Conservation (phyloP, 1,140 invertebrate species). For the Bombus breviceps region DNA sequence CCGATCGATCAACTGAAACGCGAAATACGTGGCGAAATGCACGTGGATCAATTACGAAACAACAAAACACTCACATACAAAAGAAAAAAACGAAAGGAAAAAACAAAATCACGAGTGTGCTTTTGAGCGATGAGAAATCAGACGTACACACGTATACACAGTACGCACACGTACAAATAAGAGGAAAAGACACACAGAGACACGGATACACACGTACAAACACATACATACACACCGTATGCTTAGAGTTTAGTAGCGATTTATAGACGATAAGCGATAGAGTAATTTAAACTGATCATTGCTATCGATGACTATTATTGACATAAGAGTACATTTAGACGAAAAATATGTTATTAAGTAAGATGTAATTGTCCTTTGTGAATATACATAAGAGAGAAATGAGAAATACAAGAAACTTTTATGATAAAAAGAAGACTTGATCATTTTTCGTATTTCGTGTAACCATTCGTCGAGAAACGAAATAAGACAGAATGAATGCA, state of each 20-base stretch:
- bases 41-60: conserved; percentile 26
- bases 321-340: conserved; percentile 79
- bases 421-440: conserved; percentile 71
- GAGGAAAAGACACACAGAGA: not conserved
- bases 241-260: conserved; percentile 75
- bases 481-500: not conserved
- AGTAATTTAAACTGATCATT: conserved; percentile 67
- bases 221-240: conserved; percentile 63
- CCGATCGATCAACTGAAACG: conserved; percentile 13
- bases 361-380: conserved; percentile 82
- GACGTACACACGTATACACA: not conserved
- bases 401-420: conserved; percentile 83
- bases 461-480: conserved; percentile 5
- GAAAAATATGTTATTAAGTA: conserved; percentile 78
- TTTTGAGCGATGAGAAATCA: conserved; percentile 67
- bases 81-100: not conserved
- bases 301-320: conserved; percentile 78
- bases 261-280: conserved; percentile 73
- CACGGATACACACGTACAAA: conserved; percentile 32
- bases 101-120: conserved; percentile 63
- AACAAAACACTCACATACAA: not conserved
- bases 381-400: conserved; percentile 82
- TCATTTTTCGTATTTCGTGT: conserved; percentile 43
- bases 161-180: conserved; percentile 20
- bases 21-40: conserved; percentile 40